These are phyloP conservation scores for Sebastolobus alascanus DNA, from an alignment of 2,797 vertebrate species.

Conservation along the genomic window DNA sequence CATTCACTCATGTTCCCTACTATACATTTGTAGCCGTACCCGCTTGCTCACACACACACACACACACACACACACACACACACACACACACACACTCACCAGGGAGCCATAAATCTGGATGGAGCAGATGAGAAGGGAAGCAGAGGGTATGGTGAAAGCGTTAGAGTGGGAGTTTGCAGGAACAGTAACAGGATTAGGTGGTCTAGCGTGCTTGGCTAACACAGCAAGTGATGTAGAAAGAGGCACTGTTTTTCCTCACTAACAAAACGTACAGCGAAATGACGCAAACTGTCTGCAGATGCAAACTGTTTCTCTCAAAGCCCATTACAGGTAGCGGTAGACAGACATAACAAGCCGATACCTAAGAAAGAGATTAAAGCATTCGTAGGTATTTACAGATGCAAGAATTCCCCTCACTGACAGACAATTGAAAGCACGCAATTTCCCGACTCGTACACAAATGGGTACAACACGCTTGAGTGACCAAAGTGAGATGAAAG, in stretches of 20 bases:
- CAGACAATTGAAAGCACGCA: slow-evolving; percentile 16
- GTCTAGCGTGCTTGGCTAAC: slow-evolving; percentile 63
- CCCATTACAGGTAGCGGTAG: background rate
- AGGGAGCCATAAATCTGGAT: slow-evolving; percentile 72
- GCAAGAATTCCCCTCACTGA: background rate
- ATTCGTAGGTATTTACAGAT: slow-evolving; percentile 15
- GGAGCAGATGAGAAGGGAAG: slow-evolving; percentile 69
- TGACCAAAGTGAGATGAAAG: slow-evolving; percentile 67
- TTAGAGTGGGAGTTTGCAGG: slow-evolving; percentile 71
- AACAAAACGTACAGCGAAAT: slow-evolving; percentile 17
- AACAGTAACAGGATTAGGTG: slow-evolving; percentile 77
- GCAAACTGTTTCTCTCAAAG: background rate
- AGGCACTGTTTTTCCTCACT: slow-evolving; percentile 69
- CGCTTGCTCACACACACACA: slow-evolving; percentile 23
- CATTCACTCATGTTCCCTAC: slow-evolving; percentile 17
- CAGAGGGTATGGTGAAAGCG: slow-evolving; percentile 75
- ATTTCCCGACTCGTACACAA: slow-evolving; percentile 33
- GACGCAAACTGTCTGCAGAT: slow-evolving; percentile 28
- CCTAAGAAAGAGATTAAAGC: background rate
- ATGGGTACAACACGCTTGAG: slow-evolving; percentile 23
- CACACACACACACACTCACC: slow-evolving; percentile 36
- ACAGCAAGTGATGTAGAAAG: slow-evolving; percentile 55
- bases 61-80: slow-evolving; percentile 9
- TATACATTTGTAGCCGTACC: slow-evolving; percentile 34
- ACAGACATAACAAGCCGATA: background rate